Conservation (phyloP, 2,113 vertebrate genomes). For the Tinamus guttatus region DNA sequence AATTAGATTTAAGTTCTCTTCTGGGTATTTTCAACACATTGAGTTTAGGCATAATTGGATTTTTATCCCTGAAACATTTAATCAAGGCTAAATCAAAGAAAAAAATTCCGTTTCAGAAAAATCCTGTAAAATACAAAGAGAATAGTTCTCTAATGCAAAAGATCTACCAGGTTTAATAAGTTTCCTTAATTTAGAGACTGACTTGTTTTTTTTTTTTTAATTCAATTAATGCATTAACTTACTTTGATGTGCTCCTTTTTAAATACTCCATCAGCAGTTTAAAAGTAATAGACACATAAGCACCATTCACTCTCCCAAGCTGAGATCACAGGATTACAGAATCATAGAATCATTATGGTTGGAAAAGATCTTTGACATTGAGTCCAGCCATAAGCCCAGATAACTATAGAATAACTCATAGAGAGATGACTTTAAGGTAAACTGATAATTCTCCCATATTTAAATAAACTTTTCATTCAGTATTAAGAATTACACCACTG, state of each 20-base stretch:
- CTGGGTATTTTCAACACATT: slow-evolving; percentile 61
- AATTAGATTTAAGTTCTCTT: slow-evolving; percentile 55
- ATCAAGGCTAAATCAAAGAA: slow-evolving; percentile 69
- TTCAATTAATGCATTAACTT: slow-evolving; percentile 65
- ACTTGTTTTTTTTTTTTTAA: slow-evolving; percentile 51
- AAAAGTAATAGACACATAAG: slow-evolving; percentile 15
- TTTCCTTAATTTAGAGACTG: slow-evolving; percentile 43
- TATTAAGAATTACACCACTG: background rate
- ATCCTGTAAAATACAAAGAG: slow-evolving; percentile 45
- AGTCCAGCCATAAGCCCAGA: too few relatives aligned
- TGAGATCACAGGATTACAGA: background rate
- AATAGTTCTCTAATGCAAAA: slow-evolving; percentile 22
- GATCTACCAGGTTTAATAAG: slow-evolving; percentile 37
- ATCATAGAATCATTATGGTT: too few relatives aligned
- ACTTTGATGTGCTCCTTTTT: slow-evolving; percentile 60
- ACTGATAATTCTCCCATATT: slow-evolving; percentile 34
- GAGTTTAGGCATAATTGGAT: slow-evolving; percentile 66
- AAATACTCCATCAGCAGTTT: slow-evolving; percentile 21
- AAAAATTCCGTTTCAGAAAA: slow-evolving; percentile 25
- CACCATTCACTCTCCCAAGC: slow-evolving; percentile 9
- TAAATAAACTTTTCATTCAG: slow-evolving; percentile 40
- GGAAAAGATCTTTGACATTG: too few relatives aligned
- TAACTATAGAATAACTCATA: background rate
- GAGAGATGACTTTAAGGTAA: slow-evolving; percentile 46
- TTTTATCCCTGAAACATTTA: slow-evolving; percentile 51